phyloP scores from a whole-genome alignment of 1,140 invertebrate species.

The Drosophila saltans region DNA sequence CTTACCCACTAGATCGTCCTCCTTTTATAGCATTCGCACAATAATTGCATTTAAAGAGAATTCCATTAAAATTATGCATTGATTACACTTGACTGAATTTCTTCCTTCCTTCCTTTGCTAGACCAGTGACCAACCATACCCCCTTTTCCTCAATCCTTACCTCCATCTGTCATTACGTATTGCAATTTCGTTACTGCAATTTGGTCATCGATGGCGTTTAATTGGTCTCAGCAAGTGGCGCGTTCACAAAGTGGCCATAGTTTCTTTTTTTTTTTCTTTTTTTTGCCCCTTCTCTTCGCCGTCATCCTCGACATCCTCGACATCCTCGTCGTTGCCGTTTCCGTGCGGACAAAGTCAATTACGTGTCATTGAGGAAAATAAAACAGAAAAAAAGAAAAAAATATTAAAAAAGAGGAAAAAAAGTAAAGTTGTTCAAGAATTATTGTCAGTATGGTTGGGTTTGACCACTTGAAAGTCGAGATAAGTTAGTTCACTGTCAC shows the following conservation, averaged over 20 bases:
- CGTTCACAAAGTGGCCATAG: constrained; percentile 49
- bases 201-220: constrained; percentile 73
- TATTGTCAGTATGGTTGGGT: constrained; percentile 9
- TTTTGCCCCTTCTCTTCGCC: not conserved
- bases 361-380: constrained; percentile 51
- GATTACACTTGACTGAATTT: constrained; percentile 51
- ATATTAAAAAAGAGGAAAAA: not conserved
- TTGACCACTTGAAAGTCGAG: constrained; percentile 33
- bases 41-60: constrained; percentile 61
- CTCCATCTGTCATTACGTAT: constrained; percentile 52
- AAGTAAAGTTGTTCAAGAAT: constrained; percentile 41
- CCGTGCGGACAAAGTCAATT: constrained; percentile 68
- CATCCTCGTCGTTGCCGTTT: not conserved
- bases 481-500: constrained; percentile 18
- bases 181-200: constrained; percentile 71
- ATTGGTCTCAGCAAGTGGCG: constrained; percentile 64
- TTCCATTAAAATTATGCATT: constrained; percentile 74
- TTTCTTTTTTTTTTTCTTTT: not conserved
- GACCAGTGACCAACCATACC: not conserved
- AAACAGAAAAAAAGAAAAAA: constrained; percentile 17
- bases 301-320: not conserved
- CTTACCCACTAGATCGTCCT: constrained; percentile 31
- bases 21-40: constrained; percentile 63
- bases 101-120: constrained; percentile 11
- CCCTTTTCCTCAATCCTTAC: not conserved